Conservation (phyloP, 2,888 invertebrate genomes). For the Fragum fragum region DNA sequence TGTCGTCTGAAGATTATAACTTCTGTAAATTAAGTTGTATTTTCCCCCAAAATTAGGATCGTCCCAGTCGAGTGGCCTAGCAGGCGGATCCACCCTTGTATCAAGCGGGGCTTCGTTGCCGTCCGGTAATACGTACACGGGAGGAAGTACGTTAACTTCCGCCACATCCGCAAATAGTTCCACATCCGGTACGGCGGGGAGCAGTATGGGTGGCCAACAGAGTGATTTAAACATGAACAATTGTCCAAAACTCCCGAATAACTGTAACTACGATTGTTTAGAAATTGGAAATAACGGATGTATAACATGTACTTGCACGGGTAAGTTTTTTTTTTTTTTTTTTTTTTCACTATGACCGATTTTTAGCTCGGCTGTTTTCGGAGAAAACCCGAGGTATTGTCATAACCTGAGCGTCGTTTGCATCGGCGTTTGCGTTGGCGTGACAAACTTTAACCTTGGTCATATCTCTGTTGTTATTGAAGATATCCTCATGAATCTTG, state of each 20-base stretch:
- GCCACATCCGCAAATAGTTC: not conserved
- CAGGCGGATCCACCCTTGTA: not conserved
- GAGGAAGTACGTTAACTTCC: not conserved
- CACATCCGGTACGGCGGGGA: not conserved
- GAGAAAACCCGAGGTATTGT: no score
- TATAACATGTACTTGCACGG: constrained; percentile 41
- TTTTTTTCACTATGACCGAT: not conserved
- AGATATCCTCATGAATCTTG: no score
- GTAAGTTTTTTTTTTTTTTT: not conserved
- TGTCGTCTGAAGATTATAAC: no score
- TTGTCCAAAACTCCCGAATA: constrained; percentile 41
- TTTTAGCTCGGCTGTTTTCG: no score
- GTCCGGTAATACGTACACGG: not conserved
- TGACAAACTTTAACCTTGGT: no score
- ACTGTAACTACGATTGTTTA: constrained; percentile 48
- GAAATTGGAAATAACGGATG: constrained; percentile 37
- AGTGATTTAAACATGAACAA: constrained; percentile 34
- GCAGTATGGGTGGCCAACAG: not conserved
- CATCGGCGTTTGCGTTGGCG: no score
- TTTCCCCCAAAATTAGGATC: no score
- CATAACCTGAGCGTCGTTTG: no score
- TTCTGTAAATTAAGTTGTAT: no score
- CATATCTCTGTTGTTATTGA: no score
- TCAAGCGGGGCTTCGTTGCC: not conserved
- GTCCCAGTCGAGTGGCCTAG: not conserved